phyloP scores from a whole-genome alignment of 92 coral and sea anemone genomes.

The Paragorgia papillata region DNA sequence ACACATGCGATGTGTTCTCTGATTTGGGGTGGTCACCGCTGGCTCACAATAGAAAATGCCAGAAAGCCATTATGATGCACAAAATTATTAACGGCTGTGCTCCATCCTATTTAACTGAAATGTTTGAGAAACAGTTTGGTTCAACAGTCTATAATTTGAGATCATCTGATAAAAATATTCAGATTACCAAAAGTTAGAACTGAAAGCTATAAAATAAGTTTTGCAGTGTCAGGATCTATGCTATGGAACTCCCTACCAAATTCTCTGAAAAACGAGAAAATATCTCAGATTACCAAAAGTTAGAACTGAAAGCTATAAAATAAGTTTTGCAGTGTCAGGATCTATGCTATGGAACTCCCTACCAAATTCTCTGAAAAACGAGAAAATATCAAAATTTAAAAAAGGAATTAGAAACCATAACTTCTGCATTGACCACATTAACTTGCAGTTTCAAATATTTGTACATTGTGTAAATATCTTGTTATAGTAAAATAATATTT shows the following conservation, averaged over 20 bases:
- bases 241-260: slow-evolving; percentile 11
- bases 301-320: background rate
- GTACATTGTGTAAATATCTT: background rate
- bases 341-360: slow-evolving; percentile 7
- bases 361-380: background rate
- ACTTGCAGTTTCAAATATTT: background rate
- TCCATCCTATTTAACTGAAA: slow-evolving; percentile 3
- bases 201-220: slow-evolving; percentile 1
- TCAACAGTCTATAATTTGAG: background rate
- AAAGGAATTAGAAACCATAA: background rate
- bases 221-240: background rate
- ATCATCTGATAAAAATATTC: slow-evolving; percentile 14
- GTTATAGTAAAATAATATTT: background rate
- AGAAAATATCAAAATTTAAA: slow-evolving; percentile 6
- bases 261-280: slow-evolving; percentile 6
- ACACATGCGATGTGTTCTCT: background rate
- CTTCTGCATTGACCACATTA: slow-evolving; percentile 22
- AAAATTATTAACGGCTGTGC: slow-evolving; percentile 6
- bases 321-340: background rate
- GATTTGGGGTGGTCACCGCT: background rate
- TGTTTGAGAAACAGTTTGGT: slow-evolving; percentile 5
- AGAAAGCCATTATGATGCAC: slow-evolving; percentile 18
- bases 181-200: slow-evolving; percentile 9
- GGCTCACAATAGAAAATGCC: slow-evolving; percentile 8
- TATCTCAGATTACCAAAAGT: slow-evolving; percentile 11